These are phyloP conservation scores for Emydocephalus ijimae DNA, from an alignment of 2,113 vertebrate genomes.

Conservation along the genomic window DNA sequence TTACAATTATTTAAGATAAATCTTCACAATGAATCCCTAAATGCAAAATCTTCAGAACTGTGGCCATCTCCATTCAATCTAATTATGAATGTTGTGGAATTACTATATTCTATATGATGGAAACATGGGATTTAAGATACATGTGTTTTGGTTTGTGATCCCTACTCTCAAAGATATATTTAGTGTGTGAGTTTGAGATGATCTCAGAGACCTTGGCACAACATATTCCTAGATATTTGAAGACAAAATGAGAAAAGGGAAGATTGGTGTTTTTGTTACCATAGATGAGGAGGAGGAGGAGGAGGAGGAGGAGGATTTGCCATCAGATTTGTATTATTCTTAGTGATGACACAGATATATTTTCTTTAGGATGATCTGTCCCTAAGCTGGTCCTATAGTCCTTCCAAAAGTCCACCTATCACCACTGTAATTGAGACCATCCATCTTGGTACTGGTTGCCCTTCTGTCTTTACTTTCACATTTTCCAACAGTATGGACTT, in stretches of 20 bases:
- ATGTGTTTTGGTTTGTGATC: not conserved
- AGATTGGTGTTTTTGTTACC: not conserved
- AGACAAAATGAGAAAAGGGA: not conserved
- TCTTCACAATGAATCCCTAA: not conserved
- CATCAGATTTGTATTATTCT: not conserved
- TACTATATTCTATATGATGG: not conserved
- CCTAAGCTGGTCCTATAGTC: not conserved
- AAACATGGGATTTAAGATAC: not conserved
- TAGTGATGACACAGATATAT: not conserved
- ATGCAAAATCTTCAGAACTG: not conserved
- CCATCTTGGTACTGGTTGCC: not conserved
- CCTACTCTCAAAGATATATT: not conserved
- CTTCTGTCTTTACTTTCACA: not conserved
- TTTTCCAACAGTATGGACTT: not conserved
- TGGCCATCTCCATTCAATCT: not conserved
- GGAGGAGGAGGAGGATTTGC: not conserved
- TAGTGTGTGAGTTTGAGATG: not conserved
- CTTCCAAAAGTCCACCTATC: not conserved
- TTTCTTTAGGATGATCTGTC: not conserved
- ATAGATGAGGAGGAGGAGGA: too few species aligned
- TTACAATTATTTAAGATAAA: not conserved
- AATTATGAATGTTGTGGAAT: not conserved
- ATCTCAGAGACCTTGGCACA: not conserved
- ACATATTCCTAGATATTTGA: not conserved
- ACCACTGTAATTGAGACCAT: not conserved